Percentiles rank a stretch among this genome's conserved stretches.
phyloP scores from a whole-genome alignment of 2,113 vertebrate species.

The Chiloscyllium plagiosum region DNA sequence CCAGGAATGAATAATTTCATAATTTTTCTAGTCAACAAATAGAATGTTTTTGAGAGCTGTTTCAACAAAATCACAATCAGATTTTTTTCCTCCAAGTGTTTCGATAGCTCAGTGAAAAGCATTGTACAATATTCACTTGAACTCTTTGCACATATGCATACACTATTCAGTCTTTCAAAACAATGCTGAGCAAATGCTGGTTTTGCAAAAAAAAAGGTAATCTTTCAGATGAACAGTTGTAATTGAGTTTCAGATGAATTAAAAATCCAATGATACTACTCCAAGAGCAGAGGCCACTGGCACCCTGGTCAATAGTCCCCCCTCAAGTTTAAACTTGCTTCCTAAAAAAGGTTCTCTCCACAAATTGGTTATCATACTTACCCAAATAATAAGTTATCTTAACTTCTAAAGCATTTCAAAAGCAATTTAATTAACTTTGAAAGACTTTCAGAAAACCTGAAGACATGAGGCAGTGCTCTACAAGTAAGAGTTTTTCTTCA shows the following conservation, averaged over 20 bases:
- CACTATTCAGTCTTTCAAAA: too few relatives aligned
- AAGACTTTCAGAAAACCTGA: neutral
- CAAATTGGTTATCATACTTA: neutral
- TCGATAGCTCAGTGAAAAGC: too few relatives aligned
- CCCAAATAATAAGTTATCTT: neutral
- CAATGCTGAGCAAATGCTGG: neutral
- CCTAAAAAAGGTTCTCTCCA: neutral
- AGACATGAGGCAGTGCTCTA: neutral
- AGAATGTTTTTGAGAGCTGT: too few relatives aligned
- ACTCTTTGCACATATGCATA: too few relatives aligned
- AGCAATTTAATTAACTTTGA: neutral
- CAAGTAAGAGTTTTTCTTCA: neutral
- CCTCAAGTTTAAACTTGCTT: neutral
- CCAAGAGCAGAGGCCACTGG: neutral
- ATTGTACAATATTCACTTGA: too few relatives aligned
- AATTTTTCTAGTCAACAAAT: too few relatives aligned
- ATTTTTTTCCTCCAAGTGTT: too few relatives aligned
- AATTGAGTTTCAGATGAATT: neutral
- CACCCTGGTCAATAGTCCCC: neutral
- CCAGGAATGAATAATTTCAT: too few relatives aligned
- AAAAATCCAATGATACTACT: neutral
- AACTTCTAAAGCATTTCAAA: neutral
- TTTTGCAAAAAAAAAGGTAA: neutral
- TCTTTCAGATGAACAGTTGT: neutral
- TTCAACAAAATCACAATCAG: too few relatives aligned